phyloP scores from a whole-genome alignment of 2,797 vertebrate genomes.

The Natrix natrix region DNA sequence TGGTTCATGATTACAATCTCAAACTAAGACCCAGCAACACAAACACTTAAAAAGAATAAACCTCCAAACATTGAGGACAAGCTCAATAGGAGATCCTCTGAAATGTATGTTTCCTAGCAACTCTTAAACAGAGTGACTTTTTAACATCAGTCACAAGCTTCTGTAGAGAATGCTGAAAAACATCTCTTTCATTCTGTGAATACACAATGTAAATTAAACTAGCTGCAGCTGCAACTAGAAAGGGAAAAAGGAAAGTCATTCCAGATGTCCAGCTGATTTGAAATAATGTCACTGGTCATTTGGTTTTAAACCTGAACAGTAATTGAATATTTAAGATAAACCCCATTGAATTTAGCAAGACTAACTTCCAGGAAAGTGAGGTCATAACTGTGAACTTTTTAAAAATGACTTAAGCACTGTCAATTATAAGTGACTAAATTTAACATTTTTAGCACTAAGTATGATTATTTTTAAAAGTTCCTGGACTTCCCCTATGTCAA shows the following conservation, averaged over 20 bases:
- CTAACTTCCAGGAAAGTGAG: neutral
- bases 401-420: neutral
- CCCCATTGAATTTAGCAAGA: neutral
- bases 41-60: conserved; percentile 2
- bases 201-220: conserved; percentile 71
- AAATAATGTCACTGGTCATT: conserved; percentile 47
- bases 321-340: neutral
- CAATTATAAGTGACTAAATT: neutral
- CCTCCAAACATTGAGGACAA: conserved; percentile 56
- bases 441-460: neutral
- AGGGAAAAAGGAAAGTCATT: conserved; percentile 39
- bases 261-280: conserved; percentile 41
- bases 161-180: conserved; percentile 66
- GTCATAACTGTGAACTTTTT: neutral
- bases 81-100: conserved; percentile 70
- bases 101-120: conserved; percentile 86
- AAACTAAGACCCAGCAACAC: conserved; percentile 37
- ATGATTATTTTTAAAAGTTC: neutral
- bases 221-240: conserved; percentile 61
- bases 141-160: conserved; percentile 68
- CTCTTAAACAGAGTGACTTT: conserved; percentile 77
- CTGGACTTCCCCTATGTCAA: neutral
- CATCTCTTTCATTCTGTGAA: conserved; percentile 73
- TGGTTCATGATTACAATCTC: conserved; percentile 52
- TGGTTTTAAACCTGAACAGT: conserved; percentile 31